Percentiles rank a stretch among this genome's conserved stretches.
Evolutionary conservation across 2,888 invertebrate genomes (phyloP).

Genomic region (Hydroisotoma schaefferi): DNA sequence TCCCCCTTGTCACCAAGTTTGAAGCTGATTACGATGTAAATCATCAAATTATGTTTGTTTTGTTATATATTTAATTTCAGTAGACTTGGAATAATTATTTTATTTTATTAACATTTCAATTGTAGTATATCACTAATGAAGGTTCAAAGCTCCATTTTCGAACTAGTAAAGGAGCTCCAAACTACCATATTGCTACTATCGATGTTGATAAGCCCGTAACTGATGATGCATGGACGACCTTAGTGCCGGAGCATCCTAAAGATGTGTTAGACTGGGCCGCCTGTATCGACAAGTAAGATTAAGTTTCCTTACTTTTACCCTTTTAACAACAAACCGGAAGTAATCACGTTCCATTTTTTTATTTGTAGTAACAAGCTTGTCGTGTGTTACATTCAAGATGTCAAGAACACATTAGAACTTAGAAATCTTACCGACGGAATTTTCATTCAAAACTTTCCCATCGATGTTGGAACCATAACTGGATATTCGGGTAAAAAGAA

Average conservation of each 20-base stretch:
- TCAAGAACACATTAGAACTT: slow-evolving; percentile 85
- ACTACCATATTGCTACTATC: slow-evolving; percentile 81
- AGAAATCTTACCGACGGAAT: slow-evolving; percentile 70
- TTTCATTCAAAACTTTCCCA: slow-evolving; percentile 67
- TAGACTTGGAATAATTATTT: slow-evolving; percentile 1
- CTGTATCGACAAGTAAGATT: slow-evolving; percentile 65
- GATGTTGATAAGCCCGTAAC: slow-evolving; percentile 65
- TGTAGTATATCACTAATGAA: slow-evolving; percentile 84
- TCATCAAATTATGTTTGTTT: slow-evolving; percentile 19
- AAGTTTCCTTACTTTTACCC: neutral
- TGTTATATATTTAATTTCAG: neutral
- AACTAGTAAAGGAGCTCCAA: slow-evolving; percentile 90
- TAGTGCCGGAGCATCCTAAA: slow-evolving; percentile 76
- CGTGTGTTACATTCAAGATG: slow-evolving; percentile 86
- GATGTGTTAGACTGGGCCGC: slow-evolving; percentile 88
- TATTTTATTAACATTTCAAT: slow-evolving; percentile 24
- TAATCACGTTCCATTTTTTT: neutral
- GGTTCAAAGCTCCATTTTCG: slow-evolving; percentile 77
- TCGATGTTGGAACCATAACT: slow-evolving; percentile 82
- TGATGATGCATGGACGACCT: slow-evolving; percentile 74
- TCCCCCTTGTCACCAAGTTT: slow-evolving; percentile 79
- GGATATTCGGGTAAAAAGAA: slow-evolving; percentile 80
- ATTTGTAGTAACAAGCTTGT: slow-evolving; percentile 68
- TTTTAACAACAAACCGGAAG: neutral
- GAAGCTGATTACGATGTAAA: slow-evolving; percentile 89